phyloP scores from a whole-genome alignment of 1,140 invertebrate species.

The Druon quercuslanigerum region DNA sequence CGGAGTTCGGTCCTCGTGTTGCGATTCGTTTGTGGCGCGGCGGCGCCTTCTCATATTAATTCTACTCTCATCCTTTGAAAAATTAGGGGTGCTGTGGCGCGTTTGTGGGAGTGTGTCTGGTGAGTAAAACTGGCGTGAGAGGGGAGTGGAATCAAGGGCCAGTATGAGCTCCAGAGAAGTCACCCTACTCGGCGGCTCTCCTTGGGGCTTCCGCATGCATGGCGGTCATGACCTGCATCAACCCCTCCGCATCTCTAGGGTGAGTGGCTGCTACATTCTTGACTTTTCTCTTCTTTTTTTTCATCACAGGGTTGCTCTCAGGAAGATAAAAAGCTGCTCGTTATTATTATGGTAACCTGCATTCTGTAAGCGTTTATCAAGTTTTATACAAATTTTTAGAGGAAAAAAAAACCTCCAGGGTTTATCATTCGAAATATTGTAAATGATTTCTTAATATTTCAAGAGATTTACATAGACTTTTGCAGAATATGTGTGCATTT shows the following conservation, averaged over 20 bases:
- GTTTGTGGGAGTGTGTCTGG: slow-evolving; percentile 36
- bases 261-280: slow-evolving; percentile 74
- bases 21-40: slow-evolving; percentile 41
- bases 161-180: slow-evolving; percentile 83
- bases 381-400: too few relatives aligned
- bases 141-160: slow-evolving; percentile 42
- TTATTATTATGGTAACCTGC: background rate
- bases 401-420: too few relatives aligned
- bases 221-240: slow-evolving; percentile 85
- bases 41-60: slow-evolving; percentile 34
- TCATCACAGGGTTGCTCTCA: background rate
- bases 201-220: slow-evolving; percentile 93
- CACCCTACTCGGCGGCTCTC: slow-evolving; percentile 86
- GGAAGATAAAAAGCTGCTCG: background rate
- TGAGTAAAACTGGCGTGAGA: slow-evolving; percentile 35
- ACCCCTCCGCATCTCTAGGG: slow-evolving; percentile 86
- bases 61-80: slow-evolving; percentile 1
- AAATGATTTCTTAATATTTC: too few relatives aligned
- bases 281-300: slow-evolving; percentile 29
- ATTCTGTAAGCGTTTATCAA: background rate
- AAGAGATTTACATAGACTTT: too few relatives aligned
- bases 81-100: slow-evolving; percentile 3
- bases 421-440: too few relatives aligned
- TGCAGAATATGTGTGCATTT: too few relatives aligned
- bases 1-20: slow-evolving; percentile 56